These are phyloP conservation scores for Myotis brandtii DNA, from an alignment of 2,113 vertebrate species.

Conservation along the genomic window DNA sequence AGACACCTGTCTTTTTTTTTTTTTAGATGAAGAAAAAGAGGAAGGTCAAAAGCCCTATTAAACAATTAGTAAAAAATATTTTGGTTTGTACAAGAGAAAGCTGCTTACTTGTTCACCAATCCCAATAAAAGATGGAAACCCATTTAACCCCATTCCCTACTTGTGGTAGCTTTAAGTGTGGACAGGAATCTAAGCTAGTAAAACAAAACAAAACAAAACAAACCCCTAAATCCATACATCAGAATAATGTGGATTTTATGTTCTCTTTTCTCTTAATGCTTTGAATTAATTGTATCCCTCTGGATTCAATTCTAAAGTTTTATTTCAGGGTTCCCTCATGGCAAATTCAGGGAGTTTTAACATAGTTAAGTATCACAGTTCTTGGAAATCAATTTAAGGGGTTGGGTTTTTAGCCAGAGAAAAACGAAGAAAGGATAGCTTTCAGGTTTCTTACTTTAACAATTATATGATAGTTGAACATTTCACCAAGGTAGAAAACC, in stretches of 20 bases:
- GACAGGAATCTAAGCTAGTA: not conserved
- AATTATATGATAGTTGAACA: not conserved
- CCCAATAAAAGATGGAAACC: not conserved
- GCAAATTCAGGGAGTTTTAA: not conserved
- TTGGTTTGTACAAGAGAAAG: not conserved
- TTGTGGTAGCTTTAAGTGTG: not conserved
- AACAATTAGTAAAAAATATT: slow-evolving; percentile 16
- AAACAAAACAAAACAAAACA: slow-evolving; percentile 3
- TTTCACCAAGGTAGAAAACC: not conserved
- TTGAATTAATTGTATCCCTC: not conserved
- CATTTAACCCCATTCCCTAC: not conserved
- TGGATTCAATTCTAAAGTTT: not conserved
- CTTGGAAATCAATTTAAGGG: slow-evolving; percentile 15
- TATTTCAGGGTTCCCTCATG: not conserved
- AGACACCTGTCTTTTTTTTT: slow-evolving; percentile 93
- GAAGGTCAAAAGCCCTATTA: slow-evolving; percentile 54
- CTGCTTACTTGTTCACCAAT: not conserved
- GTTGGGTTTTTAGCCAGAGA: not conserved
- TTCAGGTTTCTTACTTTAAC: not conserved
- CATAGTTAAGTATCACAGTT: not conserved
- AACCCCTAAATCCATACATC: not conserved
- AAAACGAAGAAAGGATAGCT: not conserved
- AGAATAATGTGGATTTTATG: not conserved
- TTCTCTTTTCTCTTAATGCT: not conserved
- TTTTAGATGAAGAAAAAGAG: slow-evolving; percentile 65